A percentile compares a stretch with the other conserved stretches of the same genome.
phyloP scores from a whole-genome alignment of 2,113 vertebrate genomes.

The Barbus barbus region DNA sequence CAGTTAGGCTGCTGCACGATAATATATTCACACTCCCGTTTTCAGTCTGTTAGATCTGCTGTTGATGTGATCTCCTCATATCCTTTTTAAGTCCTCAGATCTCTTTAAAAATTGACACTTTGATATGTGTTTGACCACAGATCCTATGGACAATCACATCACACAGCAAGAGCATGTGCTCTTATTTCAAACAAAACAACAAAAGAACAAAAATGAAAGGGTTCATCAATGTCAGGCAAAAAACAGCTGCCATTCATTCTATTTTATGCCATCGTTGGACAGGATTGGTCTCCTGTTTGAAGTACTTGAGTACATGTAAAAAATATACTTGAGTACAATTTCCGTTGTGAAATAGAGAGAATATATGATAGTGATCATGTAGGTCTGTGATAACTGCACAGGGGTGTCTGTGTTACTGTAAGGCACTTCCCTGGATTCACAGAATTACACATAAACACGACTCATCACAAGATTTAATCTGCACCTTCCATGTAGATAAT shows the following conservation, averaged over 20 bases:
- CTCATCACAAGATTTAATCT: slow-evolving; percentile 32
- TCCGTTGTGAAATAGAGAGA: background rate
- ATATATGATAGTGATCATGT: background rate
- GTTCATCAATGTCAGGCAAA: slow-evolving; percentile 12
- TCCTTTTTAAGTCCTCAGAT: slow-evolving; percentile 50
- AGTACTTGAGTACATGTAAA: background rate
- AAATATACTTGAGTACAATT: too few species aligned
- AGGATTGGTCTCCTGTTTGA: background rate
- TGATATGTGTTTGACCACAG: slow-evolving; percentile 51
- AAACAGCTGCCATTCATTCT: background rate
- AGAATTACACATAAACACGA: slow-evolving; percentile 24
- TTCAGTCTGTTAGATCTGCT: slow-evolving; percentile 45
- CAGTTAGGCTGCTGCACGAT: slow-evolving; percentile 1
- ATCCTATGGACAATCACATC: slow-evolving; percentile 44
- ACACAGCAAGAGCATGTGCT: slow-evolving; percentile 37
- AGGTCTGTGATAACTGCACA: background rate
- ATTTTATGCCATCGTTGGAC: background rate
- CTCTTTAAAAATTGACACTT: slow-evolving; percentile 45
- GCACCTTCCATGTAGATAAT: slow-evolving; percentile 45
- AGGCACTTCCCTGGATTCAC: slow-evolving; percentile 4
- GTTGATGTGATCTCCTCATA: slow-evolving; percentile 50
- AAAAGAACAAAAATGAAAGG: slow-evolving; percentile 36
- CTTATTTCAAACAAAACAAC: slow-evolving; percentile 38
- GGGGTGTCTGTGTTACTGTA: background rate
- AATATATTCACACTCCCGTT: slow-evolving; percentile 48